A percentile compares a stretch with the other conserved stretches of the same genome.
Evolutionary conservation across 2,113 vertebrate species (phyloP).

Genomic region (Chaetops frenatus): DNA sequence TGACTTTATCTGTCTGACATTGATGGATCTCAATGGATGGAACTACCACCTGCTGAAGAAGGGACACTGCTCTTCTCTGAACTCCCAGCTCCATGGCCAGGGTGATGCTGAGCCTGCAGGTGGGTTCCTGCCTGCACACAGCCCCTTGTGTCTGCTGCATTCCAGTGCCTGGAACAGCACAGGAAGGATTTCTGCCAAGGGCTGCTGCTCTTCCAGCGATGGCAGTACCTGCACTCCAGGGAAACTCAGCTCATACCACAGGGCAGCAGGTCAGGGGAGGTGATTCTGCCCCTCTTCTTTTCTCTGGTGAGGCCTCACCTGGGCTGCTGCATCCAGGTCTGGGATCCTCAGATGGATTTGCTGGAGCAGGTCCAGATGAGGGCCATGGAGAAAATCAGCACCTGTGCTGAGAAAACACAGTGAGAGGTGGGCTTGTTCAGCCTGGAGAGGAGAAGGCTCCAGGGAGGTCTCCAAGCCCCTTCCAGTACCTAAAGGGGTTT

Average conservation of each 20-base stretch:
- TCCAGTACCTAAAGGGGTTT: background rate
- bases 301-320: background rate
- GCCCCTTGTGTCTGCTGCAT: background rate
- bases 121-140: accelerated
- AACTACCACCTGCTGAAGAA: background rate
- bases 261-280: background rate
- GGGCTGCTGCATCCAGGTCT: background rate
- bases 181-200: background rate
- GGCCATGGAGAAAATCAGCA: background rate
- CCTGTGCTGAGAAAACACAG: background rate
- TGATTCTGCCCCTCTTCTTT: background rate
- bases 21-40: background rate
- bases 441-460: background rate
- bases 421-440: background rate
- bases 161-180: accelerated
- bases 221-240: accelerated
- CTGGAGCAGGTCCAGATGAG: background rate
- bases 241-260: background rate
- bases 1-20: background rate
- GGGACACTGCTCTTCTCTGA: background rate
- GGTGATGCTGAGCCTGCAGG: accelerated
- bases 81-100: background rate
- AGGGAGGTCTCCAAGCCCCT: background rate
- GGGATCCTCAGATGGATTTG: background rate
- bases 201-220: background rate